Percentiles rank a stretch among this genome's conserved stretches.
These are phyloP conservation scores for Brachionus rotundiformis DNA, from an alignment of 1,140 invertebrate genomes.

Conservation along the genomic window DNA sequence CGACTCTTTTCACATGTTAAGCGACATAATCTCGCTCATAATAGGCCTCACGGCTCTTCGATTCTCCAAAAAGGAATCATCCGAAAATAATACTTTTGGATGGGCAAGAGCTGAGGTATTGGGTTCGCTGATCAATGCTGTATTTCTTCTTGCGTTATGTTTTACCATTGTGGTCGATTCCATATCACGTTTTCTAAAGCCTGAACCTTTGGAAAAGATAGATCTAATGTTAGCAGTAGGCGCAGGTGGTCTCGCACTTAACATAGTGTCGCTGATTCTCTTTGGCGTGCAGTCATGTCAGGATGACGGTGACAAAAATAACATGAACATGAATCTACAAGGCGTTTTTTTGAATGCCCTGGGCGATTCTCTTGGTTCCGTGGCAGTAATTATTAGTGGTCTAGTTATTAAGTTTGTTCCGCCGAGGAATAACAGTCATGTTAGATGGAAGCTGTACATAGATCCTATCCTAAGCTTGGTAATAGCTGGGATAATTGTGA, in stretches of 20 bases:
- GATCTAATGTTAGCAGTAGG: not conserved
- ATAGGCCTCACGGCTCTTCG: slow-evolving; percentile 64
- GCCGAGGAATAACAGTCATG: slow-evolving; percentile 68
- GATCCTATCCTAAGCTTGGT: slow-evolving; percentile 79
- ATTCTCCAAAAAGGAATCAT: slow-evolving; percentile 56
- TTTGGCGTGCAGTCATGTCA: not conserved
- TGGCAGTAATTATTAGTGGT: slow-evolving; percentile 82
- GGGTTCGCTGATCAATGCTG: slow-evolving; percentile 68
- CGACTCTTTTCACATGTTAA: slow-evolving; percentile 69
- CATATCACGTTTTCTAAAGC: slow-evolving; percentile 58
- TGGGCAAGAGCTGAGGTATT: slow-evolving; percentile 69
- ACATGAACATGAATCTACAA: slow-evolving; percentile 78
- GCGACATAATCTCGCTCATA: slow-evolving; percentile 67
- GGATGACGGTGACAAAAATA: not conserved
- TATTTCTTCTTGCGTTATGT: slow-evolving; percentile 68
- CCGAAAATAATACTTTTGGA: slow-evolving; percentile 67
- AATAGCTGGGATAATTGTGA: slow-evolving; percentile 67
- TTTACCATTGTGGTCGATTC: slow-evolving; percentile 68
- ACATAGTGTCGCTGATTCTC: not conserved
- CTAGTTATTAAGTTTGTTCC: slow-evolving; percentile 74
- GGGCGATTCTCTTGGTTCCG: slow-evolving; percentile 84
- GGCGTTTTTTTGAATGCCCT: slow-evolving; percentile 91
- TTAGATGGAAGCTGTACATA: slow-evolving; percentile 74
- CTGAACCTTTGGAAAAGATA: slow-evolving; percentile 52
- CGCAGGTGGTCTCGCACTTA: not conserved